Evolutionary conservation across 2,113 vertebrate genomes (phyloP).

Genomic region (Paramisgurnus dabryanus): DNA sequence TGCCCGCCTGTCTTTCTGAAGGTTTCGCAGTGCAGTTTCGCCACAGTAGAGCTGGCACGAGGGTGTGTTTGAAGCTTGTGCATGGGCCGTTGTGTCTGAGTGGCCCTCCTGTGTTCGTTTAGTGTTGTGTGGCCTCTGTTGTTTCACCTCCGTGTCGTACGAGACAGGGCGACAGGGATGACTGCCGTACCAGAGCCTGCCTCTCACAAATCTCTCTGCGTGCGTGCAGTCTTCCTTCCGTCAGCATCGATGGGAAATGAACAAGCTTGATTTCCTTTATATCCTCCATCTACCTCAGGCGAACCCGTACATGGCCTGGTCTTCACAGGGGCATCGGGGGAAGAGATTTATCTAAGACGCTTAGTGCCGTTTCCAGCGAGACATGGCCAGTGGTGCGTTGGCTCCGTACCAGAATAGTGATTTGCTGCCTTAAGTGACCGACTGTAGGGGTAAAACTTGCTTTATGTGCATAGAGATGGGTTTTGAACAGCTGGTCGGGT

Average conservation of each 20-base stretch:
- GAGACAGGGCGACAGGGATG: constrained; percentile 34
- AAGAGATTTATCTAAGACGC: constrained; percentile 24
- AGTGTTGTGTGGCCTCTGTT: constrained; percentile 5
- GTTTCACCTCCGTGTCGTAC: constrained; percentile 8
- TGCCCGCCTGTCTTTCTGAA: constrained; percentile 19
- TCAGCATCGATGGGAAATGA: constrained; percentile 19
- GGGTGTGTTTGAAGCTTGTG: constrained; percentile 20
- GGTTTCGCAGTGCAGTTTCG: constrained; percentile 1
- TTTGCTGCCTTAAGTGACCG: background rate
- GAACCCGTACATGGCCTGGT: background rate
- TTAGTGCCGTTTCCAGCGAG: constrained; percentile 9
- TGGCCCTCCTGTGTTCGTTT: constrained; percentile 10
- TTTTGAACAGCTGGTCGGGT: constrained; percentile 39
- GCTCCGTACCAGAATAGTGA: constrained; percentile 19
- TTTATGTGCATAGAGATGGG: constrained; percentile 28
- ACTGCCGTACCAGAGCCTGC: constrained; percentile 32
- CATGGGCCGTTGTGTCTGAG: background rate
- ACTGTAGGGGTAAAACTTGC: background rate
- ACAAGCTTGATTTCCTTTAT: constrained; percentile 38
- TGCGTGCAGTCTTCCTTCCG: constrained; percentile 5
- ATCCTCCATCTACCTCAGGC: constrained; percentile 23
- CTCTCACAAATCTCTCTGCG: constrained; percentile 18
- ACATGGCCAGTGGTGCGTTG: constrained; percentile 22
- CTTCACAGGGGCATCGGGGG: constrained; percentile 10
- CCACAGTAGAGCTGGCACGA: background rate